Base-by-base conservation (phyloP, 2,113 vertebrate genomes). In the Podarcis muralis region DNA sequence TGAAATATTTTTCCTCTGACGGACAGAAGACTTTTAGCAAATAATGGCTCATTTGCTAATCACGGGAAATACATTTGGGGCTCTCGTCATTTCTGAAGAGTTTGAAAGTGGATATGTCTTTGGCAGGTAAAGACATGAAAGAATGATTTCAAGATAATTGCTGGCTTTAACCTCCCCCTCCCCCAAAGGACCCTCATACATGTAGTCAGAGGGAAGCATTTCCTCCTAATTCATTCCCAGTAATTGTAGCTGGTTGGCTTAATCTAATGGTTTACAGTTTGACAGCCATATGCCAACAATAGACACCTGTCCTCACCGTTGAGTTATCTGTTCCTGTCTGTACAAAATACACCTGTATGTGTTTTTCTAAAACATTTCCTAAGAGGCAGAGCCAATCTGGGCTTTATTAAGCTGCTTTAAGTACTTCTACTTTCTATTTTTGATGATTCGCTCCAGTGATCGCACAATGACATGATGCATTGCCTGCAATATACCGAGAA, bases 111-210 rank as follows among this genome's bases (percentile, higher is more conserved):
- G 66, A 71, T 68, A 71, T 71, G 32, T 32, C 11, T 40, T 37
- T 75, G 71, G 71, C n/a, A 85, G 71, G 84, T 76, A 57, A 86
- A 86, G 59, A n/a, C 57, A 65, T 65, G 37, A 40, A 77, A 76
- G 5, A 40, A 78, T 32, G 3, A 77, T 77, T 81, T 35, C 23
- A 35, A 69, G 30, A 71, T 57, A 71, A 68, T 87, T 32, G 69
- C 27, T 6, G 1, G 62, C 85, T 86, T 69, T 8, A 86, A 79
- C 22, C 6, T 62, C 59, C 59, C 59, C 59, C 22, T 40, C 16
- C 32, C 32, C 16, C 74, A 80, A 48, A 27, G 43, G 1, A 43
- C 16, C 20, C 53, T 30, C 76, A 22, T 71, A 6, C 25, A 59
- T 72, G 25, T 40, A n/a, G 23, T 18, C 23, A 71, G 77, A 72